Conservation (phyloP, 2,797 vertebrate species). For the Hirundo rustica region DNA sequence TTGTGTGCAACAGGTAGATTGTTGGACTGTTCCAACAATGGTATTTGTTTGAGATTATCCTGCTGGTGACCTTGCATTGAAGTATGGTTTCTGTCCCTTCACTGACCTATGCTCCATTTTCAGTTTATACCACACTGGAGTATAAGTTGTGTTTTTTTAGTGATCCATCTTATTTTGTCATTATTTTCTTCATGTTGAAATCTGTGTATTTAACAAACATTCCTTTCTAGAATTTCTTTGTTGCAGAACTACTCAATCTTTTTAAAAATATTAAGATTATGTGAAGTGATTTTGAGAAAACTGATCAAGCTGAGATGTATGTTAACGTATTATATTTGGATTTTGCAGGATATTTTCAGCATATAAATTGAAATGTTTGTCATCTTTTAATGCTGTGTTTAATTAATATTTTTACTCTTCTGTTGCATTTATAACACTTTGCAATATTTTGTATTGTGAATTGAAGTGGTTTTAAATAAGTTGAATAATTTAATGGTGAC, state of each 20-base stretch:
- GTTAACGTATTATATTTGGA: neutral
- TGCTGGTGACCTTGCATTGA: neutral
- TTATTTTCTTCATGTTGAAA: neutral
- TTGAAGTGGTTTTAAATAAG: neutral
- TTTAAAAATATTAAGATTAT: neutral
- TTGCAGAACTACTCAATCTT: neutral
- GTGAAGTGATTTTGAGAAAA: neutral
- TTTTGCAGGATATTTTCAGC: neutral
- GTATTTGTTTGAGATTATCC: neutral
- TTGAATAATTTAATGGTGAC: neutral
- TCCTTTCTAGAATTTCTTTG: neutral
- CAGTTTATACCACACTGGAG: neutral
- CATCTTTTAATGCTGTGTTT: neutral
- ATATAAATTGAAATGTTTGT: neutral
- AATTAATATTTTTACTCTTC: neutral
- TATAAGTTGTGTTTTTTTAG: neutral
- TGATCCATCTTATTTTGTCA: neutral
- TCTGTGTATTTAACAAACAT: neutral
- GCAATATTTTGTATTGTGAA: neutral
- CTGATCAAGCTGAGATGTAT: neutral
- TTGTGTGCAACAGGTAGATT: neutral
- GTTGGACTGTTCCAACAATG: neutral
- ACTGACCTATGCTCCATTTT: neutral
- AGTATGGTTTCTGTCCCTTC: neutral
- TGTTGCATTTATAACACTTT: neutral